Base-by-base conservation (phyloP, 2,113 vertebrate genomes). In the Anarhynchus alexandrinus region DNA sequence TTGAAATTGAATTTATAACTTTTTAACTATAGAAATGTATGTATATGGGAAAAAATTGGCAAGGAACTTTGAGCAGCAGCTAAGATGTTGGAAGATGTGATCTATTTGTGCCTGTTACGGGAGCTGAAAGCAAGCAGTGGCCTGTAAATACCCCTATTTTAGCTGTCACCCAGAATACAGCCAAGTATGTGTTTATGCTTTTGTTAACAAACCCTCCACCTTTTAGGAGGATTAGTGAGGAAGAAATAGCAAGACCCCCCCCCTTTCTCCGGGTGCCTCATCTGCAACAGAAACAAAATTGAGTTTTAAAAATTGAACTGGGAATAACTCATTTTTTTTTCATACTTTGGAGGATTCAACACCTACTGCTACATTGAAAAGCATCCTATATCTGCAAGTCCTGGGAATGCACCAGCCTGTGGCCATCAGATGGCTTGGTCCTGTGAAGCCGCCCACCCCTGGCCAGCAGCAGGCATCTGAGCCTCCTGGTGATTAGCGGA, bases 321-420 rank as follows among this genome's bases (percentile, higher is more conserved):
- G 38, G 76, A 91, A 30, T 47, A 71, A 78, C 14, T 59, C 1
- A 0, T 0, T 42, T 85, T 82, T 49, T 86, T 79, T 0, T 0
- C 0, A 0, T 40, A 66, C 19, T 83, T 78, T 59, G 57, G 73
- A 82, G 29, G 23, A 61, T 14, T 54, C 42, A 45, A 10, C 38
- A 76, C 43, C 64, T 66, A 11, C 42, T 13, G 66, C 59, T 54
- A 16, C 62, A 45, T 25, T 54, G 47, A 58, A 79, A 76, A 78
- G 40, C 42, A 20, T 40, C 49, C 27, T 42, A 1, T 34, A 30
- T 19, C 15, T 47, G 19, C 52, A 52, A 1, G 26, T 45, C 23
- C 38, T n/a, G 65, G 80, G 72, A 27, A 25, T 7, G 51, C 55
- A 36, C 14, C 42, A 62, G 59, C 10, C n/a, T 38, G 38, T 15